These are phyloP conservation scores for Aethina tumida DNA, from an alignment of 1,140 invertebrate genomes.

Conservation along the genomic window DNA sequence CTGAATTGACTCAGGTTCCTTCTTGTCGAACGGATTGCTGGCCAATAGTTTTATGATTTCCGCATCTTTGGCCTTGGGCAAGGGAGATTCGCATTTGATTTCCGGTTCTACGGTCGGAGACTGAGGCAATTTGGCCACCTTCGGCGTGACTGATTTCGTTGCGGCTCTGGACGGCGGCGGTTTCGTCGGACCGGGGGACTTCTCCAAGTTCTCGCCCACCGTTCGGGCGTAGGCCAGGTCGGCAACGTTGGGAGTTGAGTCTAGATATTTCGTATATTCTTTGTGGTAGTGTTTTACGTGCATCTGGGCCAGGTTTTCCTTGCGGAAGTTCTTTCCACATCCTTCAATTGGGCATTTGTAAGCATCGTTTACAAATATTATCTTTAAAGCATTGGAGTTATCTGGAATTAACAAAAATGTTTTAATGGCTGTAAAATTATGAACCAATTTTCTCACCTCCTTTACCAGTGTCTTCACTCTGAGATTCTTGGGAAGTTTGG, in stretches of 20 bases:
- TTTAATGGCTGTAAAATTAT: not conserved
- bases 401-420: too few relatives aligned
- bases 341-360: constrained; percentile 71
- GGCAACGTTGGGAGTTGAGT: constrained; percentile 71
- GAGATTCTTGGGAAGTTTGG: constrained; percentile 4
- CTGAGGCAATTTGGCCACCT: too few relatives aligned
- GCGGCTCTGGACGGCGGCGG: not conserved
- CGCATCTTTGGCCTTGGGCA: constrained; percentile 23
- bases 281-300: constrained; percentile 88
- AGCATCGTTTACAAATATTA: constrained; percentile 46
- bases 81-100: not conserved
- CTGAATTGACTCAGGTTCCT: constrained; percentile 13
- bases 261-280: constrained; percentile 63
- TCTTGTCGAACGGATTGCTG: constrained; percentile 21
- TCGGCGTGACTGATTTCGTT: too few relatives aligned
- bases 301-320: constrained; percentile 80
- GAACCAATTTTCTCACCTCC: constrained; percentile 9
- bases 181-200: constrained; percentile 19
- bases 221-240: constrained; percentile 73
- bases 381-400: constrained; percentile 21
- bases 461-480: constrained; percentile 6
- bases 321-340: constrained; percentile 81
- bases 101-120: too few relatives aligned
- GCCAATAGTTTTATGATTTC: constrained; percentile 33
- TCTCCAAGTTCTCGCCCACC: constrained; percentile 44